A percentile compares a stretch with the other conserved stretches of the same genome.
Conservation (phyloP, 92 coral and sea anemone species). For the Epizoanthus fatuus region DNA sequence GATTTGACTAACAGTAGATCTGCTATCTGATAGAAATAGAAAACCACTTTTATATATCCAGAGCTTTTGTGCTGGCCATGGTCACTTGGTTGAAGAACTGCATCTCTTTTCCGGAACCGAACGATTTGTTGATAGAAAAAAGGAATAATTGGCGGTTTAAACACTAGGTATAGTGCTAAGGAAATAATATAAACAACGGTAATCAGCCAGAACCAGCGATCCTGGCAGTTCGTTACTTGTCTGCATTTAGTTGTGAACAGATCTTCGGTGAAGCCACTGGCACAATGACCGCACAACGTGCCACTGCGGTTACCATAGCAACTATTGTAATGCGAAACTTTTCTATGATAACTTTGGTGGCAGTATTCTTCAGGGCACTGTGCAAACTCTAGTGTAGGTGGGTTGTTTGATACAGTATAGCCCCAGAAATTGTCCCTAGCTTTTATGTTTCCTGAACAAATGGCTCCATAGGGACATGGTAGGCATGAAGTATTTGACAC, state of each 20-base stretch:
- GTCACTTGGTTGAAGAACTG: not conserved
- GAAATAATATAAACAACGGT: not conserved
- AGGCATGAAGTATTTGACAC: too few species aligned
- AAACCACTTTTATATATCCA: not conserved
- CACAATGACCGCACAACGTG: conserved; percentile 62
- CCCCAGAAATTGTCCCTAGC: conserved; percentile 67
- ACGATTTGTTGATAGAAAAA: not conserved
- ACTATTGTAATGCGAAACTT: conserved; percentile 17
- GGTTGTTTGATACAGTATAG: not conserved
- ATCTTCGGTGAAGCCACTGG: conserved; percentile 42
- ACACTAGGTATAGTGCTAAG: conserved; percentile 48
- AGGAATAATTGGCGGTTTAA: conserved; percentile 41
- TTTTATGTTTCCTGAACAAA: not conserved
- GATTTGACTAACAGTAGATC: not conserved
- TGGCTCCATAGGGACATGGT: too few species aligned
- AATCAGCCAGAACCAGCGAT: conserved; percentile 56
- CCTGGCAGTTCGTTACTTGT: conserved; percentile 31
- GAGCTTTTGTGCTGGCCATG: not conserved
- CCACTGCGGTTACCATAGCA: conserved; percentile 64
- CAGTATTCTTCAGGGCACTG: conserved; percentile 50
- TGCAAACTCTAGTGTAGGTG: conserved; percentile 21
- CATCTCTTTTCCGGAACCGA: not conserved
- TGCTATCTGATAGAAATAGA: not conserved
- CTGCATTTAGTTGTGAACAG: conserved; percentile 51
- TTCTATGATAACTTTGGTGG: too few species aligned